These are phyloP conservation scores for Tetramorium alpestre DNA, from an alignment of 1,140 invertebrate species.

Conservation along the genomic window DNA sequence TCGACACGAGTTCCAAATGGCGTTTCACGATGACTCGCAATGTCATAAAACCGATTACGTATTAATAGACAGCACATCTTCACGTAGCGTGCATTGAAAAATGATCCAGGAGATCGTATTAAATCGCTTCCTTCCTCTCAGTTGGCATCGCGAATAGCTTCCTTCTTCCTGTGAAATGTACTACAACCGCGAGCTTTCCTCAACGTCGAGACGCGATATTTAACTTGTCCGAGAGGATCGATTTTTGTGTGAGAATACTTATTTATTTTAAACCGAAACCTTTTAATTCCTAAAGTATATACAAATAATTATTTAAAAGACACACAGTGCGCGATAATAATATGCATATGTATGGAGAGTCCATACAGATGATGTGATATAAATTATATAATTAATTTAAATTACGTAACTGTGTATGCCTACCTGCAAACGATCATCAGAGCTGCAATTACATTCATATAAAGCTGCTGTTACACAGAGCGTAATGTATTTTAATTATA, in stretches of 20 bases:
- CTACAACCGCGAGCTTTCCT: conserved; percentile 18
- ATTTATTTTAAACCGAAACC: not conserved
- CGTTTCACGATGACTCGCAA: conserved; percentile 49
- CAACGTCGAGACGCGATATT: not conserved
- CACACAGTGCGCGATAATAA: not conserved
- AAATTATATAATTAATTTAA: conserved; percentile 28
- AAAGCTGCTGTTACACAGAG: conserved; percentile 1
- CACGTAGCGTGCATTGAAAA: conserved; percentile 44
- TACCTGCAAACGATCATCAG: conserved; percentile 16
- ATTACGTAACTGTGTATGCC: conserved; percentile 20
- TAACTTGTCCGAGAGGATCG: not conserved
- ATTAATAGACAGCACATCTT: conserved; percentile 58
- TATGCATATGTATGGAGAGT: not conserved
- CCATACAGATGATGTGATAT: not conserved
- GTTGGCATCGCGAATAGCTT: conserved; percentile 37
- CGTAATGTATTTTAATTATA: conserved; percentile 15
- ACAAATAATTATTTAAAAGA: not conserved
- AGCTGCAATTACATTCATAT: conserved; percentile 10
- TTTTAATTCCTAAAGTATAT: not conserved
- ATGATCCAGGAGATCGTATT: conserved; percentile 36
- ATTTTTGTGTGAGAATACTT: conserved; percentile 9
- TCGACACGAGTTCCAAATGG: conserved; percentile 48
- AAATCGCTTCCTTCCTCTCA: conserved; percentile 55
- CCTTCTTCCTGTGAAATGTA: conserved; percentile 44
- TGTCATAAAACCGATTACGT: conserved; percentile 60